Evolutionary conservation across 2,113 vertebrate species (phyloP).

Genomic region (Charina bottae): DNA sequence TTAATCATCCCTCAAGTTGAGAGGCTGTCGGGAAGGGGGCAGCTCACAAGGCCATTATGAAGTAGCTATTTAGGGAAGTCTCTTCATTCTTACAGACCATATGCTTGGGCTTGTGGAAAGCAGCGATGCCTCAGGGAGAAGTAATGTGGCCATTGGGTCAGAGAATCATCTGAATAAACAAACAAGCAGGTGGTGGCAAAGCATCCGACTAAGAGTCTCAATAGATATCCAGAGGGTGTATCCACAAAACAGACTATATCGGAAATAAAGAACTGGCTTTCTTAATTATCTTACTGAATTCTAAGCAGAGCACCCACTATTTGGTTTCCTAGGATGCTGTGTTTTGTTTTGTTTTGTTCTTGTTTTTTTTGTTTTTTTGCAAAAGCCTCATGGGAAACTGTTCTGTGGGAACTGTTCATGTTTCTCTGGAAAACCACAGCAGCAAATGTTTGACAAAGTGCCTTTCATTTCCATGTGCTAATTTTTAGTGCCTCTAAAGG

Average conservation of each 20-base stretch:
- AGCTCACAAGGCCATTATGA: slow-evolving; percentile 2
- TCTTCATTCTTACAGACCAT: neutral
- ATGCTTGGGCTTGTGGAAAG: slow-evolving; percentile 51
- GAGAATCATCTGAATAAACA: slow-evolving; percentile 72
- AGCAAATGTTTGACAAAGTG: neutral
- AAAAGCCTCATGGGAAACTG: neutral
- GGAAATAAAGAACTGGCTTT: neutral
- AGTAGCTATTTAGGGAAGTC: slow-evolving; percentile 64
- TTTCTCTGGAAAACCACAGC: neutral
- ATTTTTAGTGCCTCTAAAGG: neutral
- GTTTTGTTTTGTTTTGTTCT: neutral
- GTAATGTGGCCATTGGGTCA: slow-evolving; percentile 85
- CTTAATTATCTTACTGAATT: neutral
- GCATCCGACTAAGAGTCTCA: slow-evolving; percentile 59
- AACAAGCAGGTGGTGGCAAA: slow-evolving; percentile 77
- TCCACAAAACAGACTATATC: neutral
- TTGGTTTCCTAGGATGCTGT: neutral
- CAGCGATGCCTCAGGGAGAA: slow-evolving; percentile 61
- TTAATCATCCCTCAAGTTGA: neutral
- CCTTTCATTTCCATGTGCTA: neutral
- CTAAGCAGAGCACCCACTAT: neutral
- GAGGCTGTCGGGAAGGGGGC: neutral
- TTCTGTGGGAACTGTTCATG: neutral
- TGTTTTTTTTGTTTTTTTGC: neutral
- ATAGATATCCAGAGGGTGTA: slow-evolving; percentile 58